Evolutionary conservation across 2,888 invertebrate species (phyloP).

Genomic region (Galeruca laticollis): DNA sequence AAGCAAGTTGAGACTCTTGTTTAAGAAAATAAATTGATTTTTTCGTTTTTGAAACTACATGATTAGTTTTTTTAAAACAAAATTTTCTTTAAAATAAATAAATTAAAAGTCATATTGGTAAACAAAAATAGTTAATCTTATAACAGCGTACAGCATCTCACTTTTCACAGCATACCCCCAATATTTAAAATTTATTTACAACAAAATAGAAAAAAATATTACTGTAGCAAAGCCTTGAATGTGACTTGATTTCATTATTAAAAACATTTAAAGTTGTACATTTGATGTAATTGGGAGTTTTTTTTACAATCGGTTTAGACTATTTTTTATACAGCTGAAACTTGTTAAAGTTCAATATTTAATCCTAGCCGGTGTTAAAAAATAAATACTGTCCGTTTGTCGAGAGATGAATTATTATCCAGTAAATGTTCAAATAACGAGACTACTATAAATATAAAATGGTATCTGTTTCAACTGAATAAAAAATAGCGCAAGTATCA

Average conservation of each 20-base stretch:
- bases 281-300: not conserved
- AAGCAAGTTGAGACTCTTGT: too few species aligned
- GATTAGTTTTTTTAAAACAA: too few species aligned
- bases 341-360: too few species aligned
- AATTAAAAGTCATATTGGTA: not conserved
- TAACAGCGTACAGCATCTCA: not conserved
- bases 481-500: not conserved
- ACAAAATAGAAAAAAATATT: not conserved
- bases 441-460: too few species aligned
- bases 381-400: too few species aligned
- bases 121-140: not conserved
- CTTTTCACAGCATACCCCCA: not conserved
- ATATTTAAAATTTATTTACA: slow-evolving; percentile 6
- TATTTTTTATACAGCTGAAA: too few species aligned
- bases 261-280: not conserved
- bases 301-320: not conserved
- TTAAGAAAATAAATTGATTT: too few species aligned
- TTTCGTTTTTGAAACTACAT: too few species aligned
- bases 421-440: too few species aligned
- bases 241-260: not conserved
- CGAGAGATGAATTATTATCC: too few species aligned
- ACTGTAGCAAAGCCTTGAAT: slow-evolving; percentile 3
- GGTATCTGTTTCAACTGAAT: not conserved
- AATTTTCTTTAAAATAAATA: too few species aligned
- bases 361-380: too few species aligned